Percentiles rank a stretch among this genome's conserved stretches.
Conservation (phyloP, 2,113 vertebrate species). For the Hystrix brachyura region DNA sequence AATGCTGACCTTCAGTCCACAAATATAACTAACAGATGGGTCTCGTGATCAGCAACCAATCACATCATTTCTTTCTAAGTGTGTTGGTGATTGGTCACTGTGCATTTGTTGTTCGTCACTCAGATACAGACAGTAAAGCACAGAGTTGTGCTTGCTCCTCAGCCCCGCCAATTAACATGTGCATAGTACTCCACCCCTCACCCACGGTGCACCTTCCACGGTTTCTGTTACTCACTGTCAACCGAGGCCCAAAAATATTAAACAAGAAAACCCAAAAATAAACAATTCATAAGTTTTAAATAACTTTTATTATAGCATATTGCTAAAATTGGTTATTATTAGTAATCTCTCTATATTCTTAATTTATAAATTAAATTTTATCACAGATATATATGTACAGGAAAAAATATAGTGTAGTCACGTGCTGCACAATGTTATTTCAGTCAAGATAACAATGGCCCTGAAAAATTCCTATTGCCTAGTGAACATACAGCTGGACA, state of each 20-base stretch:
- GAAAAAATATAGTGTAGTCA: not conserved
- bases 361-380: not conserved
- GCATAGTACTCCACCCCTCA: not conserved
- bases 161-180: not conserved
- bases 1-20: not conserved
- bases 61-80: not conserved
- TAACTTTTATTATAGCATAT: not conserved
- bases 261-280: not conserved
- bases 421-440: not conserved
- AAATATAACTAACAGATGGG: not conserved
- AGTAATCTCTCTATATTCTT: not conserved
- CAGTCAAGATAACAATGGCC: not conserved
- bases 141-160: not conserved
- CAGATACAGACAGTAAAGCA: slow-evolving; percentile 1
- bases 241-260: not conserved
- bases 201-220: not conserved
- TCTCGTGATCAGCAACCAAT: not conserved
- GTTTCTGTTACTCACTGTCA: not conserved
- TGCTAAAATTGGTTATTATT: not conserved
- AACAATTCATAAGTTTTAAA: not conserved
- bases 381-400: not conserved
- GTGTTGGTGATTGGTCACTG: not conserved
- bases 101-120: not conserved
- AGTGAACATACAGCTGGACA: not conserved
- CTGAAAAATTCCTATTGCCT: not conserved